Evolutionary conservation across 2,113 vertebrate genomes (phyloP).

Genomic region (Takifugu flavidus): DNA sequence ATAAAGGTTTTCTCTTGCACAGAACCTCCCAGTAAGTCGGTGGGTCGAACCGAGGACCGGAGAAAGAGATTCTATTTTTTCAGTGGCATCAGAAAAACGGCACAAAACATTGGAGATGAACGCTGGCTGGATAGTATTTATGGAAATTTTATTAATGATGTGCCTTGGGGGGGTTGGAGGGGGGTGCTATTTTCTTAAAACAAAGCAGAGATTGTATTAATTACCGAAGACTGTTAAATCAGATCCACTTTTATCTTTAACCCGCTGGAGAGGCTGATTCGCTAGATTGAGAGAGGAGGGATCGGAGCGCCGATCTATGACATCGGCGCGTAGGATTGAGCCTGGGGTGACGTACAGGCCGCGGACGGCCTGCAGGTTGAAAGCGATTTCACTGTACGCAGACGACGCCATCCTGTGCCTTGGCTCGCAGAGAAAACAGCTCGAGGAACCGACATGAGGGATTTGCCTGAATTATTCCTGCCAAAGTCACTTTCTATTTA

Average conservation of each 20-base stretch:
- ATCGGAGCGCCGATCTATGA: background rate
- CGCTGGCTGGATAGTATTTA: slow-evolving; percentile 30
- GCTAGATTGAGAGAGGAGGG: slow-evolving; percentile 3
- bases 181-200: slow-evolving; percentile 40
- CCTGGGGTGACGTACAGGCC: background rate
- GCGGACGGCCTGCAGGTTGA: background rate
- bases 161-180: slow-evolving; percentile 60
- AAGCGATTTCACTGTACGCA: background rate
- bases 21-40: slow-evolving; percentile 75
- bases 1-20: slow-evolving; percentile 77
- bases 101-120: slow-evolving; percentile 32
- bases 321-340: slow-evolving; percentile 13
- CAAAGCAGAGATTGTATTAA: slow-evolving; percentile 46
- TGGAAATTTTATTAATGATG: slow-evolving; percentile 57
- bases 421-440: slow-evolving; percentile 15
- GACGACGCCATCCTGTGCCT: slow-evolving; percentile 4
- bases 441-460: slow-evolving; percentile 21
- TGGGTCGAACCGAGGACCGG: slow-evolving; percentile 24
- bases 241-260: slow-evolving; percentile 15
- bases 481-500: slow-evolving; percentile 64
- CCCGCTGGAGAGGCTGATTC: background rate
- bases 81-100: slow-evolving; percentile 43
- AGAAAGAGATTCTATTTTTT: slow-evolving; percentile 38
- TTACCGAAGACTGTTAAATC: slow-evolving; percentile 29
- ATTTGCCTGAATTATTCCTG: slow-evolving; percentile 54